These are phyloP conservation scores for Fulmarus glacialis DNA, from an alignment of 2,113 vertebrate species.

Conservation along the genomic window DNA sequence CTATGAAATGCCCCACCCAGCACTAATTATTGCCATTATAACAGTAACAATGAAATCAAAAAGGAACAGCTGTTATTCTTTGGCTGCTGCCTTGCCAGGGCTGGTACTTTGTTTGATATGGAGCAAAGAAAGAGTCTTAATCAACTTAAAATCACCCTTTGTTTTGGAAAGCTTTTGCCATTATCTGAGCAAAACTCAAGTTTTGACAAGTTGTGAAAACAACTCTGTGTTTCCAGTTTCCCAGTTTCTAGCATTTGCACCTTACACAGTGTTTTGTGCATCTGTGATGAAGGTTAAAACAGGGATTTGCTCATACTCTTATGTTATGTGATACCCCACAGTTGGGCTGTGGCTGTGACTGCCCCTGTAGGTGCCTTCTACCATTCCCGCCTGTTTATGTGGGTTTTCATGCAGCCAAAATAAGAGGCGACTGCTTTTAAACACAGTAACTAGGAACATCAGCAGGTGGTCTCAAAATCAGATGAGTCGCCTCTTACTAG, in stretches of 20 bases:
- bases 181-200: not conserved
- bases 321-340: not conserved
- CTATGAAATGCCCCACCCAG: constrained; percentile 31
- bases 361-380: not conserved
- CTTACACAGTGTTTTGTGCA: accelerated
- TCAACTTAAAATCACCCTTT: not conserved
- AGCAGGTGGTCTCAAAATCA: not conserved
- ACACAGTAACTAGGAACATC: not conserved
- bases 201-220: not conserved
- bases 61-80: constrained; percentile 13
- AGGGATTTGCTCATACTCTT: not conserved
- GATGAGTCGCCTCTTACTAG: not conserved
- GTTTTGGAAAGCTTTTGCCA: not conserved
- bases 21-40: constrained; percentile 27
- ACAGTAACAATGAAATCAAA: constrained; percentile 39
- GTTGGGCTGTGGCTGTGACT: not conserved
- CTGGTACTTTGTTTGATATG: not conserved
- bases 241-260: not conserved
- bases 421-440: not conserved
- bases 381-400: accelerated
- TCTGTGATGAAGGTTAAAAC: not conserved
- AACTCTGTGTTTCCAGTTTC: not conserved
- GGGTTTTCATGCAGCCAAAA: not conserved
- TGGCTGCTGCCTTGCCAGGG: not conserved
- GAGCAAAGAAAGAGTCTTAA: not conserved